These are phyloP conservation scores for Centropyge bicolor DNA, from an alignment of 2,797 vertebrate species.

Conservation along the genomic window DNA sequence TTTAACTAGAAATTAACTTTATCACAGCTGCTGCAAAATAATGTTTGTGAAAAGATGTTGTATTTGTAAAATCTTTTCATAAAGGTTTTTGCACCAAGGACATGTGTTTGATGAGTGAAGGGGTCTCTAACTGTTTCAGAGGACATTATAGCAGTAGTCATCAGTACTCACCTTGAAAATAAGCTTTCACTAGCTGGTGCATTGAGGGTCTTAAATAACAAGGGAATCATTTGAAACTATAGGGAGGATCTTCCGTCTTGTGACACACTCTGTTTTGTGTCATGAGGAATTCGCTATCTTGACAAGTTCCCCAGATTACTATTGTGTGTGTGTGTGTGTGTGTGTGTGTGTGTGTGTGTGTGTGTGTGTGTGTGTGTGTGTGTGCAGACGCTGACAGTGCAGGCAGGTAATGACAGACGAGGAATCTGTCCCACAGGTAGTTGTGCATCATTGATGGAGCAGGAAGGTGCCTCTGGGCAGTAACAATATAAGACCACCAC, in stretches of 20 bases:
- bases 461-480: conserved; percentile 31
- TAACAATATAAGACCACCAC: conserved; percentile 68
- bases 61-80: no score
- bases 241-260: no score
- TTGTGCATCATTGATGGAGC: conserved; percentile 73
- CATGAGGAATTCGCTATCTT: no score
- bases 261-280: no score
- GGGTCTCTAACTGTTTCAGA: neutral
- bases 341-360: conserved; percentile 18
- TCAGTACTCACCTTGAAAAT: neutral
- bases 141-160: neutral
- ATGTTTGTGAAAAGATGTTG: neutral
- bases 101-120: neutral
- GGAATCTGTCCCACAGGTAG: conserved; percentile 60
- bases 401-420: conserved; percentile 39
- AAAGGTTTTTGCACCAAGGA: neutral
- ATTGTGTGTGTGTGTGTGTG: conserved; percentile 15
- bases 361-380: conserved; percentile 8
- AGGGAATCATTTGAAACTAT: neutral
- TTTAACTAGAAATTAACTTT: neutral
- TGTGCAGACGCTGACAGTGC: conserved; percentile 13
- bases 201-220: neutral
- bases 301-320: conserved; percentile 1
- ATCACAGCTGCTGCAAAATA: neutral
- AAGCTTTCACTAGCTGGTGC: neutral